phyloP scores from a whole-genome alignment of 2,888 invertebrate species.

The Xanthorhoe spadicearia region DNA sequence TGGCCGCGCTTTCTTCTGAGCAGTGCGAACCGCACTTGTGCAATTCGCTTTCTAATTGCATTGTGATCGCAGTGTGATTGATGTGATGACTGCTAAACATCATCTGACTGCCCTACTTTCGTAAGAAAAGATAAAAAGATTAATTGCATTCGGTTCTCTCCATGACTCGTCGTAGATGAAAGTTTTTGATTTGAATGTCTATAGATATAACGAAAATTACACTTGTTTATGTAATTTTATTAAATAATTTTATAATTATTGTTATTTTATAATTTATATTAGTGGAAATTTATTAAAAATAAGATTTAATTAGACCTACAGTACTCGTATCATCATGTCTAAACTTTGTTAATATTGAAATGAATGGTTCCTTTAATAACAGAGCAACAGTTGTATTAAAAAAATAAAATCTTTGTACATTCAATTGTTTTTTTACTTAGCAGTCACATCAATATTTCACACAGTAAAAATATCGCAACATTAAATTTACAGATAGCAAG shows the following conservation, averaged over 20 bases:
- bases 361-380: too few relatives aligned
- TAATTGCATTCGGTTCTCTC: constrained; percentile 45
- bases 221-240: too few relatives aligned
- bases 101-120: constrained; percentile 74
- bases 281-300: too few relatives aligned
- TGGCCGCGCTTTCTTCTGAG: constrained; percentile 80
- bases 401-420: neutral
- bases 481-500: constrained; percentile 42
- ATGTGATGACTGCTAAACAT: constrained; percentile 69
- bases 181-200: constrained; percentile 16
- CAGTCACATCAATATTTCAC: constrained; percentile 26
- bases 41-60: constrained; percentile 84
- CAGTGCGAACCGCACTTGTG: constrained; percentile 67
- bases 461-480: constrained; percentile 32
- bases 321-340: too few relatives aligned
- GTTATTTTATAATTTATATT: too few relatives aligned
- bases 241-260: too few relatives aligned
- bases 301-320: too few relatives aligned
- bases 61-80: constrained; percentile 76
- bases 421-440: neutral
- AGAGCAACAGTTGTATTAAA: neutral
- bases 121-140: constrained; percentile 52
- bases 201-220: too few relatives aligned
- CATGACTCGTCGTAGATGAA: constrained; percentile 40
- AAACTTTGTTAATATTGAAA: too few relatives aligned